phyloP scores from a whole-genome alignment of 2,888 invertebrate species.

The Cenopis cana region DNA sequence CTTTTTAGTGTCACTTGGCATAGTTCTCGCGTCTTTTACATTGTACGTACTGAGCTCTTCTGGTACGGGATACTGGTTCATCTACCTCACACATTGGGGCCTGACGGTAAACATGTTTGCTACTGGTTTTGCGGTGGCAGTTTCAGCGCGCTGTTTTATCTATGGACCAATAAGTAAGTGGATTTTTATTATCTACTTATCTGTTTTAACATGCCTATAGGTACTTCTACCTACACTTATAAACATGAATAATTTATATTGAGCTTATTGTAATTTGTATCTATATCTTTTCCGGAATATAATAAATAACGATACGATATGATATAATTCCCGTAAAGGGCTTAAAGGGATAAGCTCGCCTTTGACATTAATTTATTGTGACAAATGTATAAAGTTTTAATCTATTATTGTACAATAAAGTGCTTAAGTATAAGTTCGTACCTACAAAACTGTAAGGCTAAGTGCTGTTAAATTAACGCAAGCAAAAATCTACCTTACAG shows the following conservation, averaged over 20 bases:
- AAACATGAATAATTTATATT: not conserved
- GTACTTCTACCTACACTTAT: not conserved
- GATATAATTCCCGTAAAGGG: no score
- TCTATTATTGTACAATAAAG: no score
- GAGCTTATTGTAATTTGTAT: no score
- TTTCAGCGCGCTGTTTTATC: conserved; percentile 71
- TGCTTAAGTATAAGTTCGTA: no score
- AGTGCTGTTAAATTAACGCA: no score
- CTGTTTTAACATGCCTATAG: not conserved
- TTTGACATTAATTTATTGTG: no score
- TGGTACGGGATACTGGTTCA: conserved; percentile 71
- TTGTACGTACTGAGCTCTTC: conserved; percentile 61
- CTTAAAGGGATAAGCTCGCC: no score
- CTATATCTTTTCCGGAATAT: no score
- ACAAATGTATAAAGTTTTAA: no score
- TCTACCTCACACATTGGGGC: conserved; percentile 85
- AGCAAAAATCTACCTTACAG: no score
- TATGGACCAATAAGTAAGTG: conserved; percentile 77
- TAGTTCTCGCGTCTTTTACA: conserved; percentile 66
- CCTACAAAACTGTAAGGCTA: no score
- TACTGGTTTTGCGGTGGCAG: conserved; percentile 67
- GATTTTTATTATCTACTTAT: not conserved
- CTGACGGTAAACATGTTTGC: conserved; percentile 64
- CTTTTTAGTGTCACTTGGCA: conserved; percentile 66
- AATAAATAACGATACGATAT: no score